Conservation (phyloP, 2,797 vertebrate species). For the Arrhamphus sclerolepis region DNA sequence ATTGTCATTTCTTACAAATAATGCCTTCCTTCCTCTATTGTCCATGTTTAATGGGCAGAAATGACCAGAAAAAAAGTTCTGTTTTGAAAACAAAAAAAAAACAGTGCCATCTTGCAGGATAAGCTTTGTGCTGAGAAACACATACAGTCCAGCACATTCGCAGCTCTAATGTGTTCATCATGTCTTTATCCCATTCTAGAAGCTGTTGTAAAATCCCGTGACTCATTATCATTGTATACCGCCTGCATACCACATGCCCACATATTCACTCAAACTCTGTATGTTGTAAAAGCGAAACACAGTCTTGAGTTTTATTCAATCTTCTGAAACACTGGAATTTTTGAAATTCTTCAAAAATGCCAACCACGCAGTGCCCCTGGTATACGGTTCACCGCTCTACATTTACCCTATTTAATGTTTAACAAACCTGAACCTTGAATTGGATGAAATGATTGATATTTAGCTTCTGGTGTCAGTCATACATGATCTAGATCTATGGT, state of each 20-base stretch:
- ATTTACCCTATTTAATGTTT: background rate
- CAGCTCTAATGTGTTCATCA: conserved; percentile 2
- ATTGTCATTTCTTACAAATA: no score
- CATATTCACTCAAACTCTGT: conserved; percentile 8
- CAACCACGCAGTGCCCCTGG: background rate
- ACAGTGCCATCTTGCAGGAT: conserved; percentile 1
- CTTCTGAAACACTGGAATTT: conserved; percentile 5
- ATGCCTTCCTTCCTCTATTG: no score
- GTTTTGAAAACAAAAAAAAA: no score
- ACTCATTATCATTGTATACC: conserved; percentile 24
- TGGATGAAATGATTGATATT: background rate
- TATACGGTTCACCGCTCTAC: no score
- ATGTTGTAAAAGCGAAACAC: conserved; percentile 11
- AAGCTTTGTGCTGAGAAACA: conserved; percentile 8
- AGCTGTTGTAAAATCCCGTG: conserved; percentile 20
- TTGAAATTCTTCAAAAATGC: conserved; percentile 8
- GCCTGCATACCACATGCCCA: conserved; percentile 1
- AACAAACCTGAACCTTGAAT: background rate
- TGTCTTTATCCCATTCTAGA: conserved; percentile 39
- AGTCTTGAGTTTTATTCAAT: background rate
- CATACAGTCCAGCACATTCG: conserved; percentile 19
- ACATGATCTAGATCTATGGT: conserved; percentile 16
- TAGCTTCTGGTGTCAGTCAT: conserved; percentile 4
- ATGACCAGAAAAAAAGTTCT: no score
- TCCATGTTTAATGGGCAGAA: no score